phyloP scores from a whole-genome alignment of 1,140 invertebrate species.

The Mizuhopecten yessoensis region DNA sequence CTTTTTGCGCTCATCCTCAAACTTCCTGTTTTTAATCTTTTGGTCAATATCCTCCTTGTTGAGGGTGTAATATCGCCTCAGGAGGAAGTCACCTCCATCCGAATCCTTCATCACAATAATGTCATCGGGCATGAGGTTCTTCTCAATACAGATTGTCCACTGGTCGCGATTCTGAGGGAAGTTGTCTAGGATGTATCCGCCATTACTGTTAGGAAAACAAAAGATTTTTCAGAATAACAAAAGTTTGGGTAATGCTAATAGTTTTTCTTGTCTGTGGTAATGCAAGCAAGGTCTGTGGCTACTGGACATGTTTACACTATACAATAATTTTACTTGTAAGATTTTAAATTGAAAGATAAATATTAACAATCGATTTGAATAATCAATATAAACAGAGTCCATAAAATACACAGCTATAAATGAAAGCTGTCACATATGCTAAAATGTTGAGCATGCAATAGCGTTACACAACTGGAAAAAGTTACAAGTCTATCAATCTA shows the following conservation, averaged over 20 bases:
- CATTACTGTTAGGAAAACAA: constrained; percentile 73
- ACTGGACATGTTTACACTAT: too few relatives aligned
- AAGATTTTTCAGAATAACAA: background rate
- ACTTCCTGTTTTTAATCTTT: constrained; percentile 67
- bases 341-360: too few relatives aligned
- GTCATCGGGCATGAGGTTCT: constrained; percentile 80
- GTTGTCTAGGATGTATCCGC: constrained; percentile 83
- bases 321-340: too few relatives aligned
- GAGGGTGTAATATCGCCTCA: constrained; percentile 75
- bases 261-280: too few relatives aligned
- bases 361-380: too few relatives aligned
- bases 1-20: constrained; percentile 71
- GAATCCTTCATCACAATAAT: constrained; percentile 78
- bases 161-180: constrained; percentile 82
- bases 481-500: too few relatives aligned
- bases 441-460: too few relatives aligned
- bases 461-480: too few relatives aligned
- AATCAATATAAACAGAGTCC: background rate
- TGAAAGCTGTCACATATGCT: too few relatives aligned
- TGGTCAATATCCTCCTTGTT: constrained; percentile 77
- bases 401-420: too few relatives aligned
- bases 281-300: background rate
- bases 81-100: constrained; percentile 73
- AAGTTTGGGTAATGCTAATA: background rate
- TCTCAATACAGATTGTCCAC: constrained; percentile 81